Evolutionary conservation across 2,113 vertebrate genomes (phyloP).

Genomic region (Pelmatolapia mariae): DNA sequence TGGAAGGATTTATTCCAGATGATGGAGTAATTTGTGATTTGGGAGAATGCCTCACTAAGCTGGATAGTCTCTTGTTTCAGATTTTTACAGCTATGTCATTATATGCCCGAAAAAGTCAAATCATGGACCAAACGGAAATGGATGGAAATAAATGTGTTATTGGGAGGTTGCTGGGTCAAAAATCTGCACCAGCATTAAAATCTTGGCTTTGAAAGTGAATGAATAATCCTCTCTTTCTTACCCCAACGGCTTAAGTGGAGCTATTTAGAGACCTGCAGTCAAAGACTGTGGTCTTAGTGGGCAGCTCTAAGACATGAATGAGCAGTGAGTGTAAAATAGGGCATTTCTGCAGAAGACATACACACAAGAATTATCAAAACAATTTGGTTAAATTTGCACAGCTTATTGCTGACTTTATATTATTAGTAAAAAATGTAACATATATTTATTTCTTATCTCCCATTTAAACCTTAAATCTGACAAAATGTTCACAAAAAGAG

Average conservation of each 20-base stretch:
- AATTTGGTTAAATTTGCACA: background rate
- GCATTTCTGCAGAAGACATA: background rate
- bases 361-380: background rate
- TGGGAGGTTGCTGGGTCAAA: conserved; percentile 27
- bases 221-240: conserved; percentile 46
- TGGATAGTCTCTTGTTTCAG: conserved; percentile 2
- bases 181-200: conserved; percentile 22
- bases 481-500: background rate
- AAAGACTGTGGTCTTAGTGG: conserved; percentile 43
- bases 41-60: conserved; percentile 15
- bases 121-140: background rate
- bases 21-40: conserved; percentile 28
- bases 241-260: conserved; percentile 45
- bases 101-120: conserved; percentile 15
- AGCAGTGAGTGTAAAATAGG: conserved; percentile 17
- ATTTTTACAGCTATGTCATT: background rate
- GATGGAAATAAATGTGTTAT: background rate
- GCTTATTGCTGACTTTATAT: background rate
- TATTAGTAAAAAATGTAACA: background rate
- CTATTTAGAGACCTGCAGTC: conserved; percentile 51
- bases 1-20: conserved; percentile 29
- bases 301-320: conserved; percentile 30
- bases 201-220: conserved; percentile 39
- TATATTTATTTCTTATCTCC: background rate
- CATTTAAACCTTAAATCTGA: background rate